Conservation (phyloP, 2,888 invertebrate genomes). For the Lordiphosa andalusiaca region DNA sequence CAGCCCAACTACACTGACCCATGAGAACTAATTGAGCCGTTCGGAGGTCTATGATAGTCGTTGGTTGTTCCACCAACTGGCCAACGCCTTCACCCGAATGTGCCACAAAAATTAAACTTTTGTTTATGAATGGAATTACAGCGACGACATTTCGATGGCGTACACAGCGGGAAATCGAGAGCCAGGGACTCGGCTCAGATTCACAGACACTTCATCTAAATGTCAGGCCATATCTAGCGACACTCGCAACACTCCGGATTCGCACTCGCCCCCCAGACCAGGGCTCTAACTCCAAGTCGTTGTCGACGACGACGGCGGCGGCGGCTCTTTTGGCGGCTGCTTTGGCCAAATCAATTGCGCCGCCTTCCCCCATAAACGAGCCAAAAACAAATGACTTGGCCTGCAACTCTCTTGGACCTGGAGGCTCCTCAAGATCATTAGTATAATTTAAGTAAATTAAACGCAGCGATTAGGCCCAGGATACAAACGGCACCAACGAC, state of each 20-base stretch:
- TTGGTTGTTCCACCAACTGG: constrained; percentile 50
- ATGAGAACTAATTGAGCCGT: constrained; percentile 78
- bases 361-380: constrained; percentile 66
- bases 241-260: constrained; percentile 55
- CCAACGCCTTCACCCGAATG: constrained; percentile 54
- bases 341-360: constrained; percentile 74
- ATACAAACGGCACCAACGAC: constrained; percentile 44
- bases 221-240: constrained; percentile 78
- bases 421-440: constrained; percentile 71
- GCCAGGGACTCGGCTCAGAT: constrained; percentile 56
- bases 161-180: constrained; percentile 57
- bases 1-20: constrained; percentile 30
- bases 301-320: constrained; percentile 52
- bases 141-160: constrained; percentile 49
- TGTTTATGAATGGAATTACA: constrained; percentile 79
- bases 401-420: constrained; percentile 29
- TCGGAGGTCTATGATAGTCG: constrained; percentile 67
- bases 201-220: constrained; percentile 79
- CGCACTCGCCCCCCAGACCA: constrained; percentile 23
- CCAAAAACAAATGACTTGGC: constrained; percentile 68
- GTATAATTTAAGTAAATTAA: constrained; percentile 78
- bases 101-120: constrained; percentile 74
- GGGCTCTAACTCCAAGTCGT: constrained; percentile 6
- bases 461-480: constrained; percentile 75
- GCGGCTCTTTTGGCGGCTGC: constrained; percentile 69